These are phyloP conservation scores for Hylyphantes graminicola DNA, from an alignment of 1,140 invertebrate genomes.

Conservation along the genomic window DNA sequence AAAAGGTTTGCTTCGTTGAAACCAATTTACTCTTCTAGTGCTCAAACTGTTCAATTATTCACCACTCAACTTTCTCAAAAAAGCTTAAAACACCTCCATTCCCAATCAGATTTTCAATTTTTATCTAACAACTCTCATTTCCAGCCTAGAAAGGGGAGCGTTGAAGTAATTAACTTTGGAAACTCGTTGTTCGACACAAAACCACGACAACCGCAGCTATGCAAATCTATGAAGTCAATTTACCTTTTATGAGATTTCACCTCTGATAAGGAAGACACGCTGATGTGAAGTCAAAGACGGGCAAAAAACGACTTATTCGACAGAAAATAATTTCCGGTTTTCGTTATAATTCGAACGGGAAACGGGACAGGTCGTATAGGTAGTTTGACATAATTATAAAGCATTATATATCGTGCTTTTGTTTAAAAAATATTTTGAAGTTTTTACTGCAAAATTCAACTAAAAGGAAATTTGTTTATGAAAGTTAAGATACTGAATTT, in stretches of 20 bases:
- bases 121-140: slow-evolving; percentile 14
- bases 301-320: neutral
- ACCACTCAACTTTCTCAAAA: neutral
- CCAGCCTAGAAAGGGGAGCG: slow-evolving; percentile 1
- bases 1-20: too few species aligned
- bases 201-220: slow-evolving; percentile 5
- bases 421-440: too few species aligned
- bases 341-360: slow-evolving; percentile 53
- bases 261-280: slow-evolving; percentile 33
- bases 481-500: too few species aligned
- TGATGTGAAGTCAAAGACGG: neutral
- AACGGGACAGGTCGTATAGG: slow-evolving; percentile 26
- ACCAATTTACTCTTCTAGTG: too few species aligned
- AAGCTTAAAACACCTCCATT: too few species aligned
- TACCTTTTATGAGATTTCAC: slow-evolving; percentile 42
- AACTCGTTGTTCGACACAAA: slow-evolving; percentile 25
- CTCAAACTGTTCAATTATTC: slow-evolving; percentile 6
- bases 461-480: too few species aligned
- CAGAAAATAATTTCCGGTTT: slow-evolving; percentile 50
- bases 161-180: slow-evolving; percentile 37
- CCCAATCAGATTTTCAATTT: slow-evolving; percentile 12
- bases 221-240: slow-evolving; percentile 46
- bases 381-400: neutral
- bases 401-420: too few species aligned
- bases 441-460: too few species aligned